Evolutionary conservation across 2,888 invertebrate species (phyloP).

Genomic region (Aphrophora alni): DNA sequence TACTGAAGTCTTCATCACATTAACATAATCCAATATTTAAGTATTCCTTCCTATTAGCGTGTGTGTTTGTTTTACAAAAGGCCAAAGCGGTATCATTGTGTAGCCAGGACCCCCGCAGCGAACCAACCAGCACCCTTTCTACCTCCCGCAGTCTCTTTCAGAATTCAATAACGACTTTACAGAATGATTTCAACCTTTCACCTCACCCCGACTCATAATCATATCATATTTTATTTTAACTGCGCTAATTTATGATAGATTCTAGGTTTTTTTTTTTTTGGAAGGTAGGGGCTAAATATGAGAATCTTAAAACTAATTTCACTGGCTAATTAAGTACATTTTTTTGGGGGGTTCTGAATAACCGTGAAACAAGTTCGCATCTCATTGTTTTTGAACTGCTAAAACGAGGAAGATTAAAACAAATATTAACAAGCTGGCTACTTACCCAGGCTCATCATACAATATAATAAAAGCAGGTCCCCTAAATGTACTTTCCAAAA

Average conservation of each 20-base stretch:
- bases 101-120: not conserved
- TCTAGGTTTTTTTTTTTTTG: no score
- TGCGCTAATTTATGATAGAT: not conserved
- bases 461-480: no score
- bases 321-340: no score
- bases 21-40: conserved; percentile 6
- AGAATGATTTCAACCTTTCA: not conserved
- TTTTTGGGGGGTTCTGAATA: no score
- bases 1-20: conserved; percentile 2
- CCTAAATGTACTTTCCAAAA: no score
- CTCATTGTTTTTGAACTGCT: no score
- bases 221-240: not conserved
- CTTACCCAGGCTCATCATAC: no score
- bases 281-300: no score
- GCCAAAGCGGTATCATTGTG: not conserved
- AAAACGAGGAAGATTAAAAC: no score
- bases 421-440: no score
- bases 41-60: not conserved
- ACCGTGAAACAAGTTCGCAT: no score
- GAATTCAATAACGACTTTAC: not conserved
- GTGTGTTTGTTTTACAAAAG: not conserved
- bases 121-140: not conserved
- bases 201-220: not conserved
- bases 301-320: no score
- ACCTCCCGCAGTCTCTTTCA: not conserved